phyloP scores from a whole-genome alignment of 2,113 vertebrate genomes.

The Centropus unirufus region DNA sequence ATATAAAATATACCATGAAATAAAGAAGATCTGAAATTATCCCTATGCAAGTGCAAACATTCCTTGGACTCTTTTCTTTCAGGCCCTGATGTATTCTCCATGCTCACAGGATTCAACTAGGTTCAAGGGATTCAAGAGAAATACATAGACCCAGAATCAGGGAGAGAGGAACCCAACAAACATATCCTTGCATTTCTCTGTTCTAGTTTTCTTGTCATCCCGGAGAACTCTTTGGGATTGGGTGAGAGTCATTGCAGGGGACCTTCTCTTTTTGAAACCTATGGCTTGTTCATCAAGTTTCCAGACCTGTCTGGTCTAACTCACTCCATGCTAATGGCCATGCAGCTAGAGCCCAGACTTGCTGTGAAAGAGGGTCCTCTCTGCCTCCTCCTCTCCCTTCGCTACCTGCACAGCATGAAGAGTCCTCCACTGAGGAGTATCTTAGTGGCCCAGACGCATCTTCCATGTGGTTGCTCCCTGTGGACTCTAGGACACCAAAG shows the following conservation, averaged over 20 bases:
- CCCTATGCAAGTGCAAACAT: background rate
- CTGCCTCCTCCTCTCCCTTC: background rate
- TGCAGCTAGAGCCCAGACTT: background rate
- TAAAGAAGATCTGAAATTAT: background rate
- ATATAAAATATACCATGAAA: background rate
- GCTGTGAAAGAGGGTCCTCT: background rate
- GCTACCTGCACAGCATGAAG: background rate
- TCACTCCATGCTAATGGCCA: background rate
- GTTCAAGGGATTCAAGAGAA: background rate
- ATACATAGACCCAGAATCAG: background rate
- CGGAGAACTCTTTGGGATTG: background rate
- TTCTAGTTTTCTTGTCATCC: background rate
- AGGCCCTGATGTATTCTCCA: background rate
- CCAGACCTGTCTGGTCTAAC: background rate
- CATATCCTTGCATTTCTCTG: background rate
- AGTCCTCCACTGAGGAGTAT: accelerated
- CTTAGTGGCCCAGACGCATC: background rate
- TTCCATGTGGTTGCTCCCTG: accelerated
- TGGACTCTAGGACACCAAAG: background rate
- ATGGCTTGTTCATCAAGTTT: background rate
- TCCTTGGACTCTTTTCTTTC: background rate
- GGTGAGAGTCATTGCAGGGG: background rate
- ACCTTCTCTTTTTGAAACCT: background rate
- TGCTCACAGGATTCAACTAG: background rate
- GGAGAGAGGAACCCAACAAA: too few relatives aligned